These are phyloP conservation scores for Euclidia mi DNA, from an alignment of 2,888 invertebrate genomes.

Conservation along the genomic window DNA sequence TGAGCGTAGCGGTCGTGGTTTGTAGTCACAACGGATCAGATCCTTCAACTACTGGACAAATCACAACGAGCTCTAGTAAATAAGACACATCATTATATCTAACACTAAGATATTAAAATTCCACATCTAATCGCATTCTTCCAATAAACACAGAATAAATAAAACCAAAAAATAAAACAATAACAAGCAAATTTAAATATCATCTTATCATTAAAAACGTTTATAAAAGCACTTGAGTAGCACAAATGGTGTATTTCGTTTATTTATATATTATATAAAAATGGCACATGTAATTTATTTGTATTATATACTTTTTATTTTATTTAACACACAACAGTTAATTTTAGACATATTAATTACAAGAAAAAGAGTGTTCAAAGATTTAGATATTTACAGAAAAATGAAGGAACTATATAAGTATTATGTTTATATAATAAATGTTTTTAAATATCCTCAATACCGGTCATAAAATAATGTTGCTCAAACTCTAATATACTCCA, in stretches of 20 bases:
- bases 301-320: slow-evolving; percentile 74
- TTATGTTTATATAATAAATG: slow-evolving; percentile 67
- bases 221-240: slow-evolving; percentile 88
- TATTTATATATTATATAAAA: slow-evolving; percentile 67
- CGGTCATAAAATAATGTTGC: slow-evolving; percentile 59
- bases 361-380: slow-evolving; percentile 70
- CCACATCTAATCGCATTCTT: slow-evolving; percentile 72
- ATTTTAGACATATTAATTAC: slow-evolving; percentile 68
- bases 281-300: slow-evolving; percentile 82
- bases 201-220: slow-evolving; percentile 75
- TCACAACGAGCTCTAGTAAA: slow-evolving; percentile 59
- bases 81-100: slow-evolving; percentile 53
- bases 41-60: slow-evolving; percentile 58
- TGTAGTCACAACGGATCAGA: slow-evolving; percentile 42
- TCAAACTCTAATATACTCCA: slow-evolving; percentile 72
- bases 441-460: slow-evolving; percentile 50
- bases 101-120: slow-evolving; percentile 66
- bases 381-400: slow-evolving; percentile 84
- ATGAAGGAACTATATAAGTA: slow-evolving; percentile 60
- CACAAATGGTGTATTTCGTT: slow-evolving; percentile 76
- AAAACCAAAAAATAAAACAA: slow-evolving; percentile 66
- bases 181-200: slow-evolving; percentile 90
- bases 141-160: slow-evolving; percentile 54
- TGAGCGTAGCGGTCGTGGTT: slow-evolving; percentile 54
- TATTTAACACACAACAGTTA: slow-evolving; percentile 80